Evolutionary conservation across 64 coral and sea anemone species (phyloP), one percentile per base, ranked within the genome.

Genomic region (Pocillopora damicornis): DNA sequence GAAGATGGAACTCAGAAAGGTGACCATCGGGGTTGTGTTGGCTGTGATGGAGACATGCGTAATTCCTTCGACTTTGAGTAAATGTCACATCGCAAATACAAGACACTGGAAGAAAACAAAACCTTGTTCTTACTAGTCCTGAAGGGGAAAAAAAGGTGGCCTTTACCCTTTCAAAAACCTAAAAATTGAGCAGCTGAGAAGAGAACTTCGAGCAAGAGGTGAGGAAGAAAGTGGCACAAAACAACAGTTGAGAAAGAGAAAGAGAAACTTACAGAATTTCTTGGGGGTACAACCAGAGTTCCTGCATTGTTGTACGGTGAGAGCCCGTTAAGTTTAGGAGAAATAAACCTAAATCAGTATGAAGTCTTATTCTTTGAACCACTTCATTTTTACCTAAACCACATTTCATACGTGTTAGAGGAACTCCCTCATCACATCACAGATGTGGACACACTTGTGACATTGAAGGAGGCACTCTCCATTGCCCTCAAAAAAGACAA

Each of bases 1-100:
- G 82, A 86, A 20, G 82, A 86, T 86, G 66, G 82, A 0, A 86
- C 83, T 20, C 66, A 74, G n/a, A 86, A 73, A 86, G 83, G 83
- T 72, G 83, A 67, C 1, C 42, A 86, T 37, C 13, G 35, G 1
- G 83, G 83, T 17, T 86, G 83, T 26, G 30, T 17, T 18, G 83
- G 67, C 1, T 86, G 83, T 26, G 66, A 74, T 74, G 83, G 83
- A 86, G 83, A 86, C 17, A 74, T 74, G 69, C 66, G 64, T 59
- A 15, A 37, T 11, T 22, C 77, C 17, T n/a, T 13, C 13, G 42
- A 79, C 1, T 75, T 73, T 57, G 1, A 89, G 0, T 58, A 89
- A 62, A 72, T 80, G 75, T 13, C 63, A 13, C 20, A 89, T 10
- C 76, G n/a, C 30, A 3, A 10, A 66, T 82, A 89, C 77, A 36